Base-by-base conservation (phyloP, 2,797 vertebrate species). In the Gobionotothen gibberifrons region DNA sequence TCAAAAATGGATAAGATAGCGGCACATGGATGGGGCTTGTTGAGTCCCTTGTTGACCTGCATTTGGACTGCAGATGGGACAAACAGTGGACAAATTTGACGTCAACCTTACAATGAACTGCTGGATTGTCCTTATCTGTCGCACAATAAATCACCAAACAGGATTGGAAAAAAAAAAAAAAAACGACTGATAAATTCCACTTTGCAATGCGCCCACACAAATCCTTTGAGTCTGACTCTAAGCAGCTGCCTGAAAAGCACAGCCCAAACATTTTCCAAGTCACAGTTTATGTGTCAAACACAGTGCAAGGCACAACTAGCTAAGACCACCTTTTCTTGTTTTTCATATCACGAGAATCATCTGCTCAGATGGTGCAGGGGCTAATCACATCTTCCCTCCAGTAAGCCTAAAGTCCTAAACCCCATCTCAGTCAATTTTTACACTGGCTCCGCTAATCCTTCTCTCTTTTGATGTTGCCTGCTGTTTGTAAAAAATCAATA, bases 401-500 rank as follows among this genome's bases (percentile, higher is more conserved):
- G 64, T 87, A 83, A 90, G 55, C 76, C 76, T 68, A 74, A 76
- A 3, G 32, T 86, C 76, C 69, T 79, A 73, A 84, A 83, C 79
- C 70, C 63, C 71, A 78, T 75, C 69, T 67, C 69, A 84, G 76
- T 89, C 78, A 65, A 71, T 86, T 85, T 90, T 76, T 84, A 82
- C 81, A 76, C 53, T 3, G 13, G 59, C 72, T 82, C 63, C 56
- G 76, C 61, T 88, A 87, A 87, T 87, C 88, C 74, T 48, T 36
- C 61, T 71, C 61, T 36, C 62, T 74, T 85, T 84, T 85, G 69
- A 90, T 85, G 76, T 83, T 84, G 81, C 72, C 72, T 72, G 61
- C 80, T 84, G 79, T 88, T 89, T 89, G 76, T 79, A 71, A 76
- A 60, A 90, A 88, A 93, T 92, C 83, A 75, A 90, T 91, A 72